A percentile compares a stretch with the other conserved stretches of the same genome.
These are phyloP conservation scores for Dasyornis broadbenti DNA, from an alignment of 2,113 vertebrate species.

Conservation along the genomic window DNA sequence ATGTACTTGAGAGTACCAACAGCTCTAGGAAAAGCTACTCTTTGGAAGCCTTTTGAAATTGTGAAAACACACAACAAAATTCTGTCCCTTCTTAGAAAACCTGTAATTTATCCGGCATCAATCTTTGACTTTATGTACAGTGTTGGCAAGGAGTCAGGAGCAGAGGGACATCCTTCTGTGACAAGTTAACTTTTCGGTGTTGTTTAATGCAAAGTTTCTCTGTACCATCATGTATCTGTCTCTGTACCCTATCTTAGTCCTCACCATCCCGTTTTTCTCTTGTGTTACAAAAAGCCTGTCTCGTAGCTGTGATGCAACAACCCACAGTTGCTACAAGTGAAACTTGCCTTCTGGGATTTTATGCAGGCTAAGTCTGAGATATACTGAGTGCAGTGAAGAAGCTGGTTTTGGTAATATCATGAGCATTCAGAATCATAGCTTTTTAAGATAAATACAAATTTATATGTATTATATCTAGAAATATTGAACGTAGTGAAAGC, in stretches of 20 bases:
- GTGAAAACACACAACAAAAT: neutral
- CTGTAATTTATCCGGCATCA: neutral
- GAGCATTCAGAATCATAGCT: neutral
- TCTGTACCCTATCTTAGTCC: neutral
- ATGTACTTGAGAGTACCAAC: neutral
- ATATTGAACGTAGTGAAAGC: neutral
- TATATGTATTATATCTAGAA: neutral
- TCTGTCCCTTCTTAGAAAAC: neutral
- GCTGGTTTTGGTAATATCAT: neutral
- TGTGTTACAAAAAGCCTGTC: fast-evolving
- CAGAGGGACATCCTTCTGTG: neutral
- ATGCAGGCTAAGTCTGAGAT: neutral
- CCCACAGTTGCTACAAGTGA: neutral
- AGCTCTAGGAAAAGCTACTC: neutral
- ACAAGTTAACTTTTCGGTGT: neutral
- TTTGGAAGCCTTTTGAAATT: neutral
- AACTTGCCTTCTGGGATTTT: neutral
- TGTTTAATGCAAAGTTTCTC: neutral
- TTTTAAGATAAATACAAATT: neutral
- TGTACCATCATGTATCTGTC: neutral
- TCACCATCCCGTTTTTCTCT: neutral
- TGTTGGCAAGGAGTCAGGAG: neutral
- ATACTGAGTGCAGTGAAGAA: neutral
- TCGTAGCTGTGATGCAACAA: neutral
- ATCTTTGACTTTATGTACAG: neutral